Evolutionary conservation across 2,888 invertebrate species (phyloP).

Genomic region (Xestia c-nigrum): DNA sequence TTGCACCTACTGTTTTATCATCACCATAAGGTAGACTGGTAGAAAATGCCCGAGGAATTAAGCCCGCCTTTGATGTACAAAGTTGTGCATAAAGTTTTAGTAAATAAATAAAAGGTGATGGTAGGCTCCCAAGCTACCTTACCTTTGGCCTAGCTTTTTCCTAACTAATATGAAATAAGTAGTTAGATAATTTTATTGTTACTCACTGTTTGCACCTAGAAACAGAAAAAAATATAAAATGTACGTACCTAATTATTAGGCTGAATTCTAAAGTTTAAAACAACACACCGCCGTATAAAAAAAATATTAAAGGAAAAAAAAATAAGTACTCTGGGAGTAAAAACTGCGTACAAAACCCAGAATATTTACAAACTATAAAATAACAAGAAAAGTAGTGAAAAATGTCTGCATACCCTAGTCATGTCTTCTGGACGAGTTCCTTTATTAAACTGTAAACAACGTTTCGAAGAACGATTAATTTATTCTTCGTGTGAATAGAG

Average conservation of each 20-base stretch:
- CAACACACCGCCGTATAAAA: too few relatives aligned
- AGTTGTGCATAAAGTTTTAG: too few relatives aligned
- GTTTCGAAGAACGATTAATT: background rate
- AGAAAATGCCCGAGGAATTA: too few relatives aligned
- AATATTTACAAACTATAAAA: background rate
- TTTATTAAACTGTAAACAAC: conserved; percentile 22
- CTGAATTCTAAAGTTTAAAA: too few relatives aligned
- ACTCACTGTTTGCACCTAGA: background rate
- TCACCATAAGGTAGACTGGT: too few relatives aligned
- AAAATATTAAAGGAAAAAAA: background rate
- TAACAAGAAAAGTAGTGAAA: background rate
- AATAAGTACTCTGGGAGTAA: background rate
- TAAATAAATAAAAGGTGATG: too few relatives aligned
- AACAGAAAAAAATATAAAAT: background rate
- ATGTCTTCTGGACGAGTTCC: conserved; percentile 2
- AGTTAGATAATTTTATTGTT: too few relatives aligned
- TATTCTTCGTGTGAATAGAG: background rate
- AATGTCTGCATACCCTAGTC: background rate
- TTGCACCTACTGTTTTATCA: too few relatives aligned
- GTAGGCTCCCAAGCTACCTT: too few relatives aligned
- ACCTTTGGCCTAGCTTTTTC: background rate
- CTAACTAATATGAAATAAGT: background rate
- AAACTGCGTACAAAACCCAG: background rate
- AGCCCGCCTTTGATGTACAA: too few relatives aligned
- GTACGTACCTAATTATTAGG: too few relatives aligned